Percentiles rank a stretch among this genome's conserved stretches.
Conservation (phyloP, 1,140 invertebrate species). For the Drosophila gunungcola region DNA sequence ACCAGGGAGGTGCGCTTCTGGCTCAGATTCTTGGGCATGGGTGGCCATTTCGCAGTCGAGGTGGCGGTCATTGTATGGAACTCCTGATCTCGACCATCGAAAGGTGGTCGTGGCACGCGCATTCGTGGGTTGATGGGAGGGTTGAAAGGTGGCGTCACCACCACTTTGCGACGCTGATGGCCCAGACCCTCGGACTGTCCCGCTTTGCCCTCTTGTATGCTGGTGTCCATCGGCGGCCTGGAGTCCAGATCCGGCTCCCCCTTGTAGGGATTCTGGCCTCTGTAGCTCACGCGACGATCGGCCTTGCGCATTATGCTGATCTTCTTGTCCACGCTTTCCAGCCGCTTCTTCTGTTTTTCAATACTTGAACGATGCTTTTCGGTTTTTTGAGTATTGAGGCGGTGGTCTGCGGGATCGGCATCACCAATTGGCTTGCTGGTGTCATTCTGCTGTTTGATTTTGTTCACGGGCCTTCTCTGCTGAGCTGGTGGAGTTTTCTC, state of each 20-base stretch:
- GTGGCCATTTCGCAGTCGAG: neutral
- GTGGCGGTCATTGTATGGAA: slow-evolving; percentile 48
- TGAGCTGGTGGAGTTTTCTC: neutral
- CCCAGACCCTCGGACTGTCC: neutral
- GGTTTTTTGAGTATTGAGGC: neutral
- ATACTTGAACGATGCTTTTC: neutral
- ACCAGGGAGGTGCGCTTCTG: neutral
- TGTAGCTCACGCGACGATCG: slow-evolving; percentile 8
- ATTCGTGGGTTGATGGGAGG: slow-evolving; percentile 66
- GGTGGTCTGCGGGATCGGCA: neutral
- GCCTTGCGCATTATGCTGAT: slow-evolving; percentile 9
- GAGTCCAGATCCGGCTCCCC: neutral
- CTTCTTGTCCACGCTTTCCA: neutral
- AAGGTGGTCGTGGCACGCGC: slow-evolving; percentile 58
- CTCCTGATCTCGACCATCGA: slow-evolving; percentile 66
- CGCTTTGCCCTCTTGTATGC: neutral
- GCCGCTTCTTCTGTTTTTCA: neutral
- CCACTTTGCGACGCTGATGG: slow-evolving; percentile 20
- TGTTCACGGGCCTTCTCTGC: neutral
- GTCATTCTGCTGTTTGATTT: neutral
- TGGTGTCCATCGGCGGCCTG: slow-evolving; percentile 12
- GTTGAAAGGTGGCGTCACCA: slow-evolving; percentile 32
- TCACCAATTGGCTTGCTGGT: neutral
- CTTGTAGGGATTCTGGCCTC: slow-evolving; percentile 24
- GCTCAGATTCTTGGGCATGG: neutral